Evolutionary conservation across 2,888 invertebrate genomes (phyloP).

Genomic region (Pristionchus exspectatus): DNA sequence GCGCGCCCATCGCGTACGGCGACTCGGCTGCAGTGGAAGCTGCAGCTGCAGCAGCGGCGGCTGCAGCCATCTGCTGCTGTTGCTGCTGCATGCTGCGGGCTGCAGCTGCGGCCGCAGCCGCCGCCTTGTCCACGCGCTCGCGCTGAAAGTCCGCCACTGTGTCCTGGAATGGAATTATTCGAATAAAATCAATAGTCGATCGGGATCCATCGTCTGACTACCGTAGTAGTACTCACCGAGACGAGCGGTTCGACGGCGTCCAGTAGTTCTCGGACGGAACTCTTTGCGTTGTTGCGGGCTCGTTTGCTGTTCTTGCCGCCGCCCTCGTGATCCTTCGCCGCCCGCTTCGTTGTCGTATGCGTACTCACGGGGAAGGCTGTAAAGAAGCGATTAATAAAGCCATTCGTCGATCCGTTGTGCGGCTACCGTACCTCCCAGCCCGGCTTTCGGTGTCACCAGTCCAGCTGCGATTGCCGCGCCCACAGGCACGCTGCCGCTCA

Average conservation of each 20-base stretch:
- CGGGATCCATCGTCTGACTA: not conserved
- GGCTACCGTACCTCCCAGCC: constrained; percentile 38
- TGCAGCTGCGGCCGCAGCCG: constrained; percentile 60
- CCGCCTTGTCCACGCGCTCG: constrained; percentile 67
- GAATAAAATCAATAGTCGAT: not conserved
- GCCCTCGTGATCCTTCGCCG: constrained; percentile 14
- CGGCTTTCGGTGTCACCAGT: constrained; percentile 46
- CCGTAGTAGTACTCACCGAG: constrained; percentile 25
- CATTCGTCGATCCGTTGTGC: not conserved
- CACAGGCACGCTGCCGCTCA: constrained; percentile 45
- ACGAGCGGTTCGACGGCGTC: constrained; percentile 57
- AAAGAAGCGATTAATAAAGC: not conserved
- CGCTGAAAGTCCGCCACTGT: constrained; percentile 73
- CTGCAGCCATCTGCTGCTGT: constrained; percentile 59
- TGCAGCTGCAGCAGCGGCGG: not conserved
- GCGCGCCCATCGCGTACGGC: constrained; percentile 51
- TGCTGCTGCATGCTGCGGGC: constrained; percentile 38
- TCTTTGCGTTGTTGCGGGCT: constrained; percentile 54
- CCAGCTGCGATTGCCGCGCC: constrained; percentile 53
- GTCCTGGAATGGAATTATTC: constrained; percentile 56
- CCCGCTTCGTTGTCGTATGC: constrained; percentile 28
- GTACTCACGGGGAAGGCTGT: not conserved
- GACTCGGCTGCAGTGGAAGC: constrained; percentile 47
- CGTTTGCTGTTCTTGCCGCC: constrained; percentile 55
- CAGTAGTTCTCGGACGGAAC: constrained; percentile 57